A percentile compares a stretch with the other conserved stretches of the same genome.
Evolutionary conservation across 2,888 invertebrate species (phyloP).

Genomic region (Drosophila silvestris): DNA sequence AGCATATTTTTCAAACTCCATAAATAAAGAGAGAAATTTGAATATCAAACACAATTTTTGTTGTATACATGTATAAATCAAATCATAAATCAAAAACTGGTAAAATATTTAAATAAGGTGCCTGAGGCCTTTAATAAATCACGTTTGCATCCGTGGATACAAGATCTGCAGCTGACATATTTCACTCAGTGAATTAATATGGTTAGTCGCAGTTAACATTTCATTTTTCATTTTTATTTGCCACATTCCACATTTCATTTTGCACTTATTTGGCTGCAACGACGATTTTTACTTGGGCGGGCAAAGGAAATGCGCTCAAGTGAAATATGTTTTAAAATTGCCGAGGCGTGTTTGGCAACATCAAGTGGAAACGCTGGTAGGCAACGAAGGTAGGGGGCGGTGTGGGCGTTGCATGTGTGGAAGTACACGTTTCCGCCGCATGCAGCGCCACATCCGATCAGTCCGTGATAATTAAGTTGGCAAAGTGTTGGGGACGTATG

Average conservation of each 20-base stretch:
- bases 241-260: conserved; percentile 8
- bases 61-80: background rate
- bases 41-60: background rate
- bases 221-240: conserved; percentile 26
- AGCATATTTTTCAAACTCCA: background rate
- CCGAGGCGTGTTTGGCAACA: conserved; percentile 71
- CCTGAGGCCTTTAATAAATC: conserved; percentile 1
- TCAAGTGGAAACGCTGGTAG: conserved; percentile 48
- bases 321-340: conserved; percentile 79
- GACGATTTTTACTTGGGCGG: conserved; percentile 43
- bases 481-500: background rate
- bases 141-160: conserved; percentile 15
- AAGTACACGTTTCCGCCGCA: conserved; percentile 66
- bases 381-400: background rate
- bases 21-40: background rate
- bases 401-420: conserved; percentile 18
- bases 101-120: background rate
- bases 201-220: conserved; percentile 37
- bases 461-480: conserved; percentile 74
- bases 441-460: conserved; percentile 74
- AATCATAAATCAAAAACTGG: background rate
- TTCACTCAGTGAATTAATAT: conserved; percentile 50
- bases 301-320: conserved; percentile 57
- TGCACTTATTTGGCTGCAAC: background rate
- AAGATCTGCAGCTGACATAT: background rate